Base-by-base conservation (phyloP, 2,797 vertebrate genomes). In the Falco naumanni region DNA sequence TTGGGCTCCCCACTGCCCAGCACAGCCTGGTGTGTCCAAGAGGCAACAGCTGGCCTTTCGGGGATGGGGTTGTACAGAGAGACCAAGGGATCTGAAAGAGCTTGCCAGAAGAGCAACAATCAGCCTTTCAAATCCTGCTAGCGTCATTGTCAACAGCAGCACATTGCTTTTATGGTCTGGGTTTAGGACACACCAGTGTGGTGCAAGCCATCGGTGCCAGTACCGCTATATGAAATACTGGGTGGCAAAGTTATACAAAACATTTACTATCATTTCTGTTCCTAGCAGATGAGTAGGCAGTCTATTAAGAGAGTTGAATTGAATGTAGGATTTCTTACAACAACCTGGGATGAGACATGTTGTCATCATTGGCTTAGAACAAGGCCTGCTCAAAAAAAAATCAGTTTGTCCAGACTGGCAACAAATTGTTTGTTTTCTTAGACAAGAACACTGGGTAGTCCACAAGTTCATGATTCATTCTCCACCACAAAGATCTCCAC, bases 381-480 rank as follows among this genome's bases (percentile, higher is more conserved):
- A 37, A 64, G 37, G 33, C 33, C 72, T 57, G 39, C n/a, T 60
- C 45, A 56, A 77, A 81, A 71, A 59, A 37, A 83, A 64, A 61
- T 16, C 63, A 31, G 16, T 82, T 95, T 85, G 75, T 94, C 84
- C 78, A 61, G 41, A 39, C 47, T 66, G 17, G 53, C 72, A 64
- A 48, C 6, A 29, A 81, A 82, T 54, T 82, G 33, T 75, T 95
- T 93, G 54, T 69, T 94, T 92, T 93, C 84, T 90, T 66, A 87
- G 39, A 85, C 51, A 74, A 84, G 86, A 92, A 87, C 68, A 66
- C 13, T 0, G 31, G 33, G 61, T 85, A 95, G 84, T 72, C 66
- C 76, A 72, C 65, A 86, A 63, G 16, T 64, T 84, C 6, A 2
- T 96, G 92, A 96, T 89, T 97, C 93, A 81, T 50, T 71, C 69